A percentile compares a stretch with the other conserved stretches of the same genome.
phyloP scores from a whole-genome alignment of 1,140 invertebrate species.

The Drosophila rhopaloa region DNA sequence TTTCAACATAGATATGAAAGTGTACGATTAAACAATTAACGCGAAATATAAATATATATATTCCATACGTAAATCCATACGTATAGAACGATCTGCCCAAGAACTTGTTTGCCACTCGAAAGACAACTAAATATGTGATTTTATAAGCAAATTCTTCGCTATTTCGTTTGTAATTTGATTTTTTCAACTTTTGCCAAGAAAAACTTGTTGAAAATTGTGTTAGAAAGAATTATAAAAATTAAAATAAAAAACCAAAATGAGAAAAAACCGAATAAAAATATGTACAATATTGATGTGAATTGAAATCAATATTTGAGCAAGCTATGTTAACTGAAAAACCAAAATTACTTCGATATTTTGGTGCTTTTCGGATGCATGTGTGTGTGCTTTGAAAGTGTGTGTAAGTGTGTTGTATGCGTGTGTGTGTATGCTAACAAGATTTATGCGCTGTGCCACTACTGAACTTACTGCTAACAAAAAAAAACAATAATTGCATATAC shows the following conservation, averaged over 20 bases:
- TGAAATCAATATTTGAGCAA: constrained; percentile 4
- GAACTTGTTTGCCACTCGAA: constrained; percentile 5
- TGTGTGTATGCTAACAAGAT: constrained; percentile 29
- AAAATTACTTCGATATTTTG: neutral
- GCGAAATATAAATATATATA: neutral
- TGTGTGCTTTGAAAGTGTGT: neutral
- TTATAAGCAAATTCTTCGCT: constrained; percentile 32
- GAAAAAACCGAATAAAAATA: constrained; percentile 7
- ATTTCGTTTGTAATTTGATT: constrained; percentile 29
- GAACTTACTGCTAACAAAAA: constrained; percentile 67
- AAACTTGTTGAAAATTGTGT: constrained; percentile 17
- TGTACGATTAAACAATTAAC: neutral
- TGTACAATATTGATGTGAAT: constrained; percentile 19
- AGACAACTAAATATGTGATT: constrained; percentile 50
- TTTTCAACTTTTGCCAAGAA: constrained; percentile 4
- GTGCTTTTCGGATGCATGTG: constrained; percentile 4
- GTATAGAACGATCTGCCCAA: constrained; percentile 4
- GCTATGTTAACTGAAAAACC: neutral
- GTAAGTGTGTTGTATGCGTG: constrained; percentile 26
- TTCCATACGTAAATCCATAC: neutral
- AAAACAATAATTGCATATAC: constrained; percentile 54
- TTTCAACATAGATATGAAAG: constrained; percentile 1
- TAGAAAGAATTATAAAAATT: constrained; percentile 5
- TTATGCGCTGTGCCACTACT: constrained; percentile 68
- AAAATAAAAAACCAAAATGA: neutral